phyloP scores from a whole-genome alignment of 2,888 invertebrate species.

The Megamerina dolium region DNA sequence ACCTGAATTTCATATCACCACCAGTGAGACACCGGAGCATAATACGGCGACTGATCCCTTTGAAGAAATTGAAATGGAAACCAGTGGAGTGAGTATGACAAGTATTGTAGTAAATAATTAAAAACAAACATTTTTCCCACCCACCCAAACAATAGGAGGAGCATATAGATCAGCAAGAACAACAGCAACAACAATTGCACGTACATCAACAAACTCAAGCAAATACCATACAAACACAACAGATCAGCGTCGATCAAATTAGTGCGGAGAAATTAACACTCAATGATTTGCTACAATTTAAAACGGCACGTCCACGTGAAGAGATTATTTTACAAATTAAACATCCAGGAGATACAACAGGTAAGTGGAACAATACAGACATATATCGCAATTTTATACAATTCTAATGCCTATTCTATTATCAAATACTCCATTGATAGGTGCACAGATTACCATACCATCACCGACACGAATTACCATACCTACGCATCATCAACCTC shows the following conservation, averaged over 20 bases:
- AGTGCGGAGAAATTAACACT: constrained; percentile 46
- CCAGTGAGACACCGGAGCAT: constrained; percentile 34
- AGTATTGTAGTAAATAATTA: constrained; percentile 26
- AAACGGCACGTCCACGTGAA: constrained; percentile 40
- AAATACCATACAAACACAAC: constrained; percentile 35
- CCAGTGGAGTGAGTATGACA: constrained; percentile 30
- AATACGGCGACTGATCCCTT: constrained; percentile 36
- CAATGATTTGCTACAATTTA: constrained; percentile 45
- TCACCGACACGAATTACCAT: constrained; percentile 34
- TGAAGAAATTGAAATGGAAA: constrained; percentile 43
- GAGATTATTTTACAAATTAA: constrained; percentile 46
- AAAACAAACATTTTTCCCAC: too few relatives aligned
- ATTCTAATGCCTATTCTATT: too few relatives aligned
- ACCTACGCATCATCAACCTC: constrained; percentile 28
- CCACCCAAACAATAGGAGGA: too few relatives aligned
- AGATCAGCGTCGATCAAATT: constrained; percentile 42
- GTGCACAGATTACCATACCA: constrained; percentile 41
- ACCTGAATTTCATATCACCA: constrained; percentile 38
- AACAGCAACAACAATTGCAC: constrained; percentile 24
- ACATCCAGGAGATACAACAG: constrained; percentile 38
- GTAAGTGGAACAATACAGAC: constrained; percentile 16
- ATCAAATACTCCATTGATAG: constrained; percentile 19
- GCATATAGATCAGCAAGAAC: constrained; percentile 31
- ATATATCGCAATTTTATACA: neutral
- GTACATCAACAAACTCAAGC: constrained; percentile 27